Evolutionary conservation across 2,113 vertebrate species (phyloP).

Genomic region (Petaurus breviceps): DNA sequence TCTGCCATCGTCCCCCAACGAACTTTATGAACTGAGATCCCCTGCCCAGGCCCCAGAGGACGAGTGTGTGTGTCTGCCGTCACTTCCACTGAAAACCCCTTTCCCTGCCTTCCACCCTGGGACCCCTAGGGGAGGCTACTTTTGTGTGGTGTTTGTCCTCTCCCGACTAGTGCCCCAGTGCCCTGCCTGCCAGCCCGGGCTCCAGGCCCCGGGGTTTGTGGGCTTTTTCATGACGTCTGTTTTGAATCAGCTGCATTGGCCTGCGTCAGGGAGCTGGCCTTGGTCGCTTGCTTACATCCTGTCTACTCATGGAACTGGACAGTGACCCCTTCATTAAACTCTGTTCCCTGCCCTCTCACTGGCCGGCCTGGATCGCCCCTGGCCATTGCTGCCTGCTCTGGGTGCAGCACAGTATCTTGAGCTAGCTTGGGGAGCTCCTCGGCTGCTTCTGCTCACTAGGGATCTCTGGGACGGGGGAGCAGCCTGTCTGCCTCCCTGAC

Average conservation of each 20-base stretch:
- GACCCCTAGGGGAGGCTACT: background rate
- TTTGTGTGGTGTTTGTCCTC: conserved; percentile 6
- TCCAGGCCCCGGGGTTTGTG: background rate
- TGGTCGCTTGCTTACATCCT: background rate
- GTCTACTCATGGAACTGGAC: background rate
- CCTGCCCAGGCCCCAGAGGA: background rate
- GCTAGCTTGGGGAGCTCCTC: no score
- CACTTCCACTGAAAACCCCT: background rate
- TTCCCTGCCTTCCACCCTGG: background rate
- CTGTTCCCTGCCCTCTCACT: background rate
- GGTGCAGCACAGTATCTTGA: no score
- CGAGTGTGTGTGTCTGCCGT: background rate
- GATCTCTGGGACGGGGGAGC: background rate
- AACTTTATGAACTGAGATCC: conserved; percentile 19
- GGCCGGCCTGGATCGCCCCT: background rate
- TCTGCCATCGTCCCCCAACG: background rate
- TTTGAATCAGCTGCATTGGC: background rate
- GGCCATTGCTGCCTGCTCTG: background rate
- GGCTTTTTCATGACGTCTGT: background rate
- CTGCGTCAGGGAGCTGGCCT: background rate
- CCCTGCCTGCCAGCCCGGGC: conserved; percentile 27
- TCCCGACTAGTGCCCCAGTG: background rate
- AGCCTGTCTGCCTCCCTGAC: no score
- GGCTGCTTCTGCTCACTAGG: background rate
- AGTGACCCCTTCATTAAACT: background rate